Percentiles rank a stretch among this genome's conserved stretches.
Conservation (phyloP, 2,113 vertebrate genomes). For the Suricata suricatta region DNA sequence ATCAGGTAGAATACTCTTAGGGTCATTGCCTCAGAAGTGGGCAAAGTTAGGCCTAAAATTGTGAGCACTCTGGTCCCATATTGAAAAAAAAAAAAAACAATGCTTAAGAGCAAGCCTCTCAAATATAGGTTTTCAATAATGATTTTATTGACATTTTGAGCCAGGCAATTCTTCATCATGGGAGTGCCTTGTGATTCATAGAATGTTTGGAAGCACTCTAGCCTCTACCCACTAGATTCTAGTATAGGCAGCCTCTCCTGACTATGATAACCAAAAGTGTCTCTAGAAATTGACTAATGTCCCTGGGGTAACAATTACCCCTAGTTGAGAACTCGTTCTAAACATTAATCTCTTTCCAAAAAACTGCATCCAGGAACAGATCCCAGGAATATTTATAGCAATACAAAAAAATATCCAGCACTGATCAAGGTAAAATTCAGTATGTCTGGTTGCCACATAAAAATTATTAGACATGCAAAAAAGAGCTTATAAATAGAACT, state of each 20-base stretch:
- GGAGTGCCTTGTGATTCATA: not conserved
- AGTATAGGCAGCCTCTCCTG: not conserved
- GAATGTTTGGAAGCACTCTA: not conserved
- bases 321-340: not conserved
- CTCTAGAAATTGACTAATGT: not conserved
- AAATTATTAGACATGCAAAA: not conserved
- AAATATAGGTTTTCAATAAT: not conserved
- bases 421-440: not conserved
- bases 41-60: not conserved
- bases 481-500: not conserved
- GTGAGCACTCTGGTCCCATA: not conserved
- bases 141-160: not conserved
- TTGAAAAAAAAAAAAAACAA: not conserved
- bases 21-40: not conserved
- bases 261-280: not conserved
- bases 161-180: not conserved
- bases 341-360: not conserved
- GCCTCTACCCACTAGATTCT: not conserved
- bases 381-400: not conserved
- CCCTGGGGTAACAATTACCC: too few species aligned
- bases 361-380: not conserved
- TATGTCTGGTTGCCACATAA: not conserved
- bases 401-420: not conserved
- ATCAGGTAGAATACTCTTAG: not conserved
- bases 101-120: not conserved